Conservation (phyloP, 1,140 invertebrate species). For the Zaprionus gabonicus region DNA sequence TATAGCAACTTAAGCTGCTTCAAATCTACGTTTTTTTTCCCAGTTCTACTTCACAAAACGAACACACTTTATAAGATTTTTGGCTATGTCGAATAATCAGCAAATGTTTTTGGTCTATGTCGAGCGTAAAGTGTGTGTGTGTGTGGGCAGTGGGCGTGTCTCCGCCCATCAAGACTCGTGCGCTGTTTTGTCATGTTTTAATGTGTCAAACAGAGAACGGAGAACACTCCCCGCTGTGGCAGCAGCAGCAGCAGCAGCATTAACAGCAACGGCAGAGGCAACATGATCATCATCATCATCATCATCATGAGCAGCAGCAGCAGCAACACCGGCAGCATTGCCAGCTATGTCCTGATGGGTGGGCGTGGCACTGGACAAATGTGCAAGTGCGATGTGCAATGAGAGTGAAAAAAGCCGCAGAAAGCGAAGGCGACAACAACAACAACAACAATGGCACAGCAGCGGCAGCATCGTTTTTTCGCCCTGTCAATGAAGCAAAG, state of each 20-base stretch:
- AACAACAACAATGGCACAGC: not conserved
- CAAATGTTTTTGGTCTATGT: slow-evolving; percentile 5
- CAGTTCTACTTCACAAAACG: not conserved
- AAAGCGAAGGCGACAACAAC: slow-evolving; percentile 63
- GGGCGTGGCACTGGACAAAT: slow-evolving; percentile 50
- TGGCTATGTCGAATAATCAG: not conserved
- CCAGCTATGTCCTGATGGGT: slow-evolving; percentile 17
- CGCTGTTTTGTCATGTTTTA: slow-evolving; percentile 65
- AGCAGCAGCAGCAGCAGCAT: slow-evolving; percentile 12
- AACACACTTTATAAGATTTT: not conserved
- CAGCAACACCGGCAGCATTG: slow-evolving; percentile 17
- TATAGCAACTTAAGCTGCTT: not conserved
- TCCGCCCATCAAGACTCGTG: slow-evolving; percentile 48
- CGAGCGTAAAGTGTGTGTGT: not conserved
- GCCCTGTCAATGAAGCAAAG: slow-evolving; percentile 60
- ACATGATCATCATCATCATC: slow-evolving; percentile 3
- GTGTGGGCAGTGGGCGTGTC: slow-evolving; percentile 15
- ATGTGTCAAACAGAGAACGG: slow-evolving; percentile 66
- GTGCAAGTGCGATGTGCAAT: slow-evolving; percentile 58
- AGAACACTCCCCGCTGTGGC: slow-evolving; percentile 22
- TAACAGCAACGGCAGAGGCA: not conserved
- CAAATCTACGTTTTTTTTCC: not conserved
- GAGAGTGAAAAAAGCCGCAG: slow-evolving; percentile 42
- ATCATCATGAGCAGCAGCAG: not conserved
- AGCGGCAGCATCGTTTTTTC: slow-evolving; percentile 20